Percentiles rank a stretch among this genome's conserved stretches.
These are phyloP conservation scores for Bradypodion pumilum DNA, from an alignment of 2,797 vertebrate genomes.

Conservation along the genomic window DNA sequence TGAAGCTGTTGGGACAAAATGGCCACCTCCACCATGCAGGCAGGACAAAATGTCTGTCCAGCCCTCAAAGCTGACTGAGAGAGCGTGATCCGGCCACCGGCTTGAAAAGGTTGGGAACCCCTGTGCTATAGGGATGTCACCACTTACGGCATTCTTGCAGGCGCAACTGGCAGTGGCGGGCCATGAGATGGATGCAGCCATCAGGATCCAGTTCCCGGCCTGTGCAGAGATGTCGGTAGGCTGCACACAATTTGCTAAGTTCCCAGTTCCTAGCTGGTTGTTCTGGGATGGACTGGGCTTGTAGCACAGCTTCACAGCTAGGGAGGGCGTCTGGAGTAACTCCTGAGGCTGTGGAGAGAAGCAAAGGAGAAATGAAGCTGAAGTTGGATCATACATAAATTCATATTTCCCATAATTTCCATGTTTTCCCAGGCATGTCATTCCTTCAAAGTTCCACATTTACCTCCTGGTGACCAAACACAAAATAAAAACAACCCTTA, in stretches of 20 bases:
- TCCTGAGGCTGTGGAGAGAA: constrained; percentile 2
- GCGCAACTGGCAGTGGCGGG: constrained; percentile 78
- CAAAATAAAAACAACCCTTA: too few relatives aligned
- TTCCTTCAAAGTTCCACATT: too few relatives aligned
- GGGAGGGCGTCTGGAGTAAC: constrained; percentile 63
- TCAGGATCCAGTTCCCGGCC: constrained; percentile 65
- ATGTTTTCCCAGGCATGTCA: too few relatives aligned
- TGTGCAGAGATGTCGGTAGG: constrained; percentile 82
- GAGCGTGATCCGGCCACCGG: too few relatives aligned
- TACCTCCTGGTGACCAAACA: too few relatives aligned
- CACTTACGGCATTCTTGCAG: constrained; percentile 80
- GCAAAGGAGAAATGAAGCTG: neutral
- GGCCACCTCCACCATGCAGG: too few relatives aligned
- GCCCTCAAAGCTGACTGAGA: too few relatives aligned
- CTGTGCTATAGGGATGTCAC: neutral
- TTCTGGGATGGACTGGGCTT: constrained; percentile 76
- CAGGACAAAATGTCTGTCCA: too few relatives aligned
- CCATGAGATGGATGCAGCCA: constrained; percentile 79
- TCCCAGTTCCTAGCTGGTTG: constrained; percentile 83
- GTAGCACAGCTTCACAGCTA: constrained; percentile 81
- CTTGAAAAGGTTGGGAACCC: too few relatives aligned
- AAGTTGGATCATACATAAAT: too few relatives aligned
- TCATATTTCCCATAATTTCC: too few relatives aligned
- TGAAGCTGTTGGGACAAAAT: too few relatives aligned
- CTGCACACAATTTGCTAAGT: constrained; percentile 84